Evolutionary conservation across 2,113 vertebrate species (phyloP).

Genomic region (Nicator chloris): DNA sequence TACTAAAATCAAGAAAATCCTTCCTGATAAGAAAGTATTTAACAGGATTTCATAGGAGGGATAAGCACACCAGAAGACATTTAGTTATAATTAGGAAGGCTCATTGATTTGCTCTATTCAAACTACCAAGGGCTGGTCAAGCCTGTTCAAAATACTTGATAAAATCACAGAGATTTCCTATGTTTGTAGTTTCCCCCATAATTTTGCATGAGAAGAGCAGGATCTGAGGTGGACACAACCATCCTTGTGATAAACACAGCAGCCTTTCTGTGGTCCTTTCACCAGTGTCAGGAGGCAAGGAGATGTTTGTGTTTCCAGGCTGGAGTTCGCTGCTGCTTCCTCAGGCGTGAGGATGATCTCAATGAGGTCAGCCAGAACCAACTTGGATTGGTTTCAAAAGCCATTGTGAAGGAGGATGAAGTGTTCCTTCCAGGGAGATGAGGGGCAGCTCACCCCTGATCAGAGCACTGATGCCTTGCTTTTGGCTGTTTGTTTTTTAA

Average conservation of each 20-base stretch:
- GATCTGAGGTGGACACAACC: background rate
- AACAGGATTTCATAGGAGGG: constrained; percentile 10
- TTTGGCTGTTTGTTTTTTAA: background rate
- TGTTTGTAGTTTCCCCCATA: background rate
- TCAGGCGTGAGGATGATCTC: background rate
- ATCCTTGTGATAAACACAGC: background rate
- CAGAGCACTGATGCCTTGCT: background rate
- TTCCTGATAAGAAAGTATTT: background rate
- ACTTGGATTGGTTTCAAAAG: background rate
- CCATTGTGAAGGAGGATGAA: background rate
- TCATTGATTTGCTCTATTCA: background rate
- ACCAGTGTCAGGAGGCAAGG: background rate
- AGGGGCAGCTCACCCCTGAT: background rate
- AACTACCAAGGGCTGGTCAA: background rate
- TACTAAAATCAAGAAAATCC: background rate
- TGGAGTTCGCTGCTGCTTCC: background rate
- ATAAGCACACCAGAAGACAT: background rate
- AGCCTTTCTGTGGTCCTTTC: background rate
- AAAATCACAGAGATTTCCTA: background rate
- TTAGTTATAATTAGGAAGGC: background rate
- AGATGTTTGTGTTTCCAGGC: background rate
- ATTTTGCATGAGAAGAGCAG: background rate
- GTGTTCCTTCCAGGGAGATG: background rate
- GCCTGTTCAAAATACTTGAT: background rate
- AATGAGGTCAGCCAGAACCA: background rate